A percentile compares a stretch with the other conserved stretches of the same genome.
These are phyloP conservation scores for Acanthurus lineatus DNA, from an alignment of 2,797 vertebrate species.

Conservation along the genomic window DNA sequence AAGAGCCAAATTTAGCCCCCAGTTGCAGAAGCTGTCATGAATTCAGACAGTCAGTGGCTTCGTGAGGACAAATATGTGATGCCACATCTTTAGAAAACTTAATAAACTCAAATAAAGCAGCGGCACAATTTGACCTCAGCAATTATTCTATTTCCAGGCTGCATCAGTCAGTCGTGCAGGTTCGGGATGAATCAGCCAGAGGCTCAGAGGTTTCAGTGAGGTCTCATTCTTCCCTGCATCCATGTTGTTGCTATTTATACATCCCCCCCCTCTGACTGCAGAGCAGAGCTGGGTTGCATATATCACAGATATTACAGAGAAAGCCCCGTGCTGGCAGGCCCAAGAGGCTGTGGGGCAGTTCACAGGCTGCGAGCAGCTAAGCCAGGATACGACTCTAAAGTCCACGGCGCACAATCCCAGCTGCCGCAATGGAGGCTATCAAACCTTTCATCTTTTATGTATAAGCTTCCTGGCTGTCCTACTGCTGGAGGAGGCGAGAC, in stretches of 20 bases:
- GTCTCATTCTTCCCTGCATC: slow-evolving; percentile 57
- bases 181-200: slow-evolving; percentile 16
- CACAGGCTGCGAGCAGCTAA: slow-evolving; percentile 61
- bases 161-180: slow-evolving; percentile 14
- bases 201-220: slow-evolving; percentile 50
- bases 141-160: slow-evolving; percentile 10
- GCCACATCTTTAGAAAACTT: slow-evolving; percentile 48
- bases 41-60: slow-evolving; percentile 49
- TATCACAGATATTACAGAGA: slow-evolving; percentile 75
- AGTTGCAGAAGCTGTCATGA: slow-evolving; percentile 36
- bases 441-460: slow-evolving; percentile 96
- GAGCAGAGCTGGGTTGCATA: slow-evolving; percentile 67
- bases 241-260: slow-evolving; percentile 80
- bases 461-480: slow-evolving; percentile 90
- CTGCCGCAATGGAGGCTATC: slow-evolving; percentile 86
- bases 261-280: slow-evolving; percentile 49
- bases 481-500: slow-evolving; percentile 84
- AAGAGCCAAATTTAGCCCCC: slow-evolving; percentile 45
- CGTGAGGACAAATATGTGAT: slow-evolving; percentile 40
- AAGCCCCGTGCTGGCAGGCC: slow-evolving; percentile 63
- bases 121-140: slow-evolving; percentile 8
- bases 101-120: slow-evolving; percentile 36
- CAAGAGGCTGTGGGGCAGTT: slow-evolving; percentile 67
- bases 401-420: slow-evolving; percentile 54
- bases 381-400: slow-evolving; percentile 64